A percentile compares a stretch with the other conserved stretches of the same genome.
Evolutionary conservation across 2,797 vertebrate genomes (phyloP).

Genomic region (Siniperca obscura): DNA sequence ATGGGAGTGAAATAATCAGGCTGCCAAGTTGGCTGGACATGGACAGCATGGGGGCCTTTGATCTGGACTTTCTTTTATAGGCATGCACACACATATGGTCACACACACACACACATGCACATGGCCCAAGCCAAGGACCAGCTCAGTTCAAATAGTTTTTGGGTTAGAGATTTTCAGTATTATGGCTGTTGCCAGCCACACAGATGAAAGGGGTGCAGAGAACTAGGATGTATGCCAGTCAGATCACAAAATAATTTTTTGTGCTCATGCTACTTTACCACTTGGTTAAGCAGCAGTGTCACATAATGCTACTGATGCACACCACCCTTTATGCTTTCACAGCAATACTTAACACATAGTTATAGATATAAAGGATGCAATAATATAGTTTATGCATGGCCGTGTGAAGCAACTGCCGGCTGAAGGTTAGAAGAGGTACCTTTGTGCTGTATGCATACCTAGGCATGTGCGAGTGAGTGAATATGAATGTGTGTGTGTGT

Average conservation of each 20-base stretch:
- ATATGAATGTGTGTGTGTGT: constrained; percentile 1
- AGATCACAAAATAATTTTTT: constrained; percentile 19
- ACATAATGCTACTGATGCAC: constrained; percentile 11
- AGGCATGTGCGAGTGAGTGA: background rate
- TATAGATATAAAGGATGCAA: background rate
- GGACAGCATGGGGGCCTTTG: constrained; percentile 61
- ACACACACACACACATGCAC: constrained; percentile 11
- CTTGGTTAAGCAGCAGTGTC: background rate
- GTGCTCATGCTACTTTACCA: constrained; percentile 3
- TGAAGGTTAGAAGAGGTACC: constrained; percentile 15
- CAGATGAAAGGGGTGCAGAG: constrained; percentile 31
- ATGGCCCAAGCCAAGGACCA: constrained; percentile 22
- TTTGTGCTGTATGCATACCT: background rate
- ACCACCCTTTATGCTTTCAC: constrained; percentile 6
- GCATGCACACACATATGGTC: constrained; percentile 39
- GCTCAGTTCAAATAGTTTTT: constrained; percentile 47
- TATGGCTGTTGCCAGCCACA: constrained; percentile 32
- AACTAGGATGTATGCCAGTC: constrained; percentile 22
- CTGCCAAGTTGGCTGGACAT: constrained; percentile 62
- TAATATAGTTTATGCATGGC: background rate
- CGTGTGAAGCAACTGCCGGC: background rate
- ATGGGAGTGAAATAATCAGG: constrained; percentile 66
- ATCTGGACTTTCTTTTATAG: constrained; percentile 67
- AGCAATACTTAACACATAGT: constrained; percentile 6
- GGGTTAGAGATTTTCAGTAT: constrained; percentile 33